Conservation (phyloP, 64 coral and sea anemone genomes). For the Stylophora pistillata region DNA sequence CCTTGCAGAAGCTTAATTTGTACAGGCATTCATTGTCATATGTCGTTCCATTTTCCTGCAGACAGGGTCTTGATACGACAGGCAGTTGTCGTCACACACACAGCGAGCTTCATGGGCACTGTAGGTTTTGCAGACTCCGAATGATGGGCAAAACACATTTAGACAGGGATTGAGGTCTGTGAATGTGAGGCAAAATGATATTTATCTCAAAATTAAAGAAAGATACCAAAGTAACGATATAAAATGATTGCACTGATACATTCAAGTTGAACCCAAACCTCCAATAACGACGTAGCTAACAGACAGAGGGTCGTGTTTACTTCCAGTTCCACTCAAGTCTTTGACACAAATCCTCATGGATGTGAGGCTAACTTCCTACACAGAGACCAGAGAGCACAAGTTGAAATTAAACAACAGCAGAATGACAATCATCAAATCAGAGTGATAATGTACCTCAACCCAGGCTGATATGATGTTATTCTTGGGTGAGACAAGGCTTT, state of each 20-base stretch:
- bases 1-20: slow-evolving; percentile 48
- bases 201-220: no score
- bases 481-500: neutral
- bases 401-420: no score
- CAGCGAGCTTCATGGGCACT: slow-evolving; percentile 50
- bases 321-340: neutral
- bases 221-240: no score
- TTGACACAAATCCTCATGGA: neutral
- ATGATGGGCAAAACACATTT: slow-evolving; percentile 11
- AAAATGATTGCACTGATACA: no score
- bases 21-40: slow-evolving; percentile 63
- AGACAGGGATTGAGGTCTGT: slow-evolving; percentile 63
- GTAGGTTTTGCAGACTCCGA: slow-evolving; percentile 39
- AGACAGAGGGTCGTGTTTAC: neutral
- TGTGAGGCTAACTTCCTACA: neutral
- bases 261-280: neutral
- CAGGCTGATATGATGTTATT: neutral
- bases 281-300: neutral
- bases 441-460: neutral
- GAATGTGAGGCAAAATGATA: neutral
- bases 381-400: neutral
- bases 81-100: slow-evolving; percentile 52
- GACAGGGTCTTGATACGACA: slow-evolving; percentile 49
- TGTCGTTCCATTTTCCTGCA: slow-evolving; percentile 50
- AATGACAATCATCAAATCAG: no score